These are phyloP conservation scores for Glaucidium brasilianum DNA, from an alignment of 2,113 vertebrate genomes.

Conservation along the genomic window DNA sequence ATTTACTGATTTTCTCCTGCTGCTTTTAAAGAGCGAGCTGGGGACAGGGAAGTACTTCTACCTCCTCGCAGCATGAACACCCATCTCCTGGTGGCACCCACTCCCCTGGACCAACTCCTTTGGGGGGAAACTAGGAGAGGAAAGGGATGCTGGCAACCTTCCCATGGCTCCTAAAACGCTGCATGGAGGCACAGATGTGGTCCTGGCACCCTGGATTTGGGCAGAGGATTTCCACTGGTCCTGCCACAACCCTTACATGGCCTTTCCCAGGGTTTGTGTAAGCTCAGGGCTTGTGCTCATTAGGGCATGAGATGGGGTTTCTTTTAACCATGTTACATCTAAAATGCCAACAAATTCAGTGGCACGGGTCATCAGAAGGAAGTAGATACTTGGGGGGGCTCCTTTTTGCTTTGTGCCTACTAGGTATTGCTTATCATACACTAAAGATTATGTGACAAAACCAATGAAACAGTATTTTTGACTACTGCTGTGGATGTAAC, in stretches of 20 bases:
- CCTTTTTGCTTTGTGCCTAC: neutral
- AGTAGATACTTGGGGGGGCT: neutral
- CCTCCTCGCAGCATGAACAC: no score
- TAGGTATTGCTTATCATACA: neutral
- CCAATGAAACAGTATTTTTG: neutral
- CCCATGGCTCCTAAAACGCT: neutral
- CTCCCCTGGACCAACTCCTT: neutral
- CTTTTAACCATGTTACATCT: neutral
- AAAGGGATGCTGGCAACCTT: neutral
- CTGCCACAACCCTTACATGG: accelerated
- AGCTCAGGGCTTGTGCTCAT: neutral
- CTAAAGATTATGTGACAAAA: neutral
- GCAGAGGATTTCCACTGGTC: neutral
- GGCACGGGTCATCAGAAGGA: neutral
- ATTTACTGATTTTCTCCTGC: neutral
- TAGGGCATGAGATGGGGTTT: neutral
- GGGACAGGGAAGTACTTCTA: neutral
- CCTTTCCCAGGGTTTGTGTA: neutral
- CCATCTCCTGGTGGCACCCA: neutral
- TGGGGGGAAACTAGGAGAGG: neutral
- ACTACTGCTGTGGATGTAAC: neutral
- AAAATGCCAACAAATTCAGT: neutral
- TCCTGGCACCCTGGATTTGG: neutral
- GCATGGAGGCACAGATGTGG: no score
- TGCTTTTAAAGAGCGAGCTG: neutral